Evolutionary conservation across 1,140 invertebrate species (phyloP).

Genomic region (Thalassaphorura encarpata): DNA sequence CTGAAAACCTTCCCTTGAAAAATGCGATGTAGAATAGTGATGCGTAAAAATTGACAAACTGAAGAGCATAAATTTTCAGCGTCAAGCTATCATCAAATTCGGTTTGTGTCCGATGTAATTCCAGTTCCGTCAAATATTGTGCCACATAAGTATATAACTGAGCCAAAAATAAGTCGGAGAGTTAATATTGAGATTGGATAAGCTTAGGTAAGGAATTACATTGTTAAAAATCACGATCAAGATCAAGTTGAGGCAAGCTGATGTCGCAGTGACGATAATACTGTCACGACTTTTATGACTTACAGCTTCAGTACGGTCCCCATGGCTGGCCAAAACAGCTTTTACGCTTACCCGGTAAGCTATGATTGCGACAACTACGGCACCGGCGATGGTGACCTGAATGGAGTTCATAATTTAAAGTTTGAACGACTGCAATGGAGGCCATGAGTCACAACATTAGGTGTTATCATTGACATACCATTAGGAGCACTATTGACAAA

Average conservation of each 20-base stretch:
- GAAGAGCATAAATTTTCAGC: conserved; percentile 91
- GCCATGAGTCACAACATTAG: not conserved
- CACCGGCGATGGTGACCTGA: conserved; percentile 64
- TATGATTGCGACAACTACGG: conserved; percentile 78
- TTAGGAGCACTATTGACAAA: conserved; percentile 66
- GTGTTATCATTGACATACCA: conserved; percentile 43
- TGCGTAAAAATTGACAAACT: conserved; percentile 98
- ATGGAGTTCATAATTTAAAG: conserved; percentile 6
- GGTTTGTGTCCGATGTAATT: conserved; percentile 87
- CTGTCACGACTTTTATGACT: conserved; percentile 14
- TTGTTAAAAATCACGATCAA: conserved; percentile 80
- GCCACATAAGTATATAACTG: conserved; percentile 80
- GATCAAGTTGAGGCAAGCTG: conserved; percentile 73
- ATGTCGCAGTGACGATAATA: conserved; percentile 57
- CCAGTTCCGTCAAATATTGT: conserved; percentile 84
- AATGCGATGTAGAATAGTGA: conserved; percentile 99
- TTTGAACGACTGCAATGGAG: not conserved
- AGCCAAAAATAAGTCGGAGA: not conserved
- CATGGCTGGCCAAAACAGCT: conserved; percentile 55
- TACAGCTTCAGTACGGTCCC: not conserved
- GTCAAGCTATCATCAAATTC: conserved; percentile 96
- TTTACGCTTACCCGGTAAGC: conserved; percentile 81
- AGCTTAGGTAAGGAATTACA: too few species aligned
- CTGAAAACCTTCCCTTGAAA: conserved; percentile 86
- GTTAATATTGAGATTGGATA: not conserved